A percentile compares a stretch with the other conserved stretches of the same genome.
phyloP scores from a whole-genome alignment of 2,888 invertebrate species.

The Meteorus cinctellus region DNA sequence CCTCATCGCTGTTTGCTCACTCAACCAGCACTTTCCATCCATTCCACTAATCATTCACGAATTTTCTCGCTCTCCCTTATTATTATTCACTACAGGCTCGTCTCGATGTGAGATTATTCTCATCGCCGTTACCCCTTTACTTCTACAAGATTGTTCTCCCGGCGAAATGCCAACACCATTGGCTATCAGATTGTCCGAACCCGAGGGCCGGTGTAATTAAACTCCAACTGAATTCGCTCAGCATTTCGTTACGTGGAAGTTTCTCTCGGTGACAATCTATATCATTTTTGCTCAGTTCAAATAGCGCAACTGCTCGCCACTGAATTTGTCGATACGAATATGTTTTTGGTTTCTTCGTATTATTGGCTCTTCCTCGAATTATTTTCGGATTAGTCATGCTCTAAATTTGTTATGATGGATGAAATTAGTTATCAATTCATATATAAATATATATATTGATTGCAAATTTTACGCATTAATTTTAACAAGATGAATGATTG shows the following conservation, averaged over 20 bases:
- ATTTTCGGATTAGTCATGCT: too few species aligned
- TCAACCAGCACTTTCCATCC: constrained; percentile 19
- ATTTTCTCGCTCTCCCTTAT: constrained; percentile 4
- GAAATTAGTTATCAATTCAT: neutral
- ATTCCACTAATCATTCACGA: constrained; percentile 50
- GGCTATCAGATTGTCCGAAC: constrained; percentile 63
- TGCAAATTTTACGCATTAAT: too few species aligned
- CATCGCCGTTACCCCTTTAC: constrained; percentile 48
- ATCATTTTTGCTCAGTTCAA: neutral
- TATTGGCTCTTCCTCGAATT: too few species aligned
- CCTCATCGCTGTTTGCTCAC: constrained; percentile 1
- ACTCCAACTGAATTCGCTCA: constrained; percentile 64
- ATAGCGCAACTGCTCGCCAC: constrained; percentile 4
- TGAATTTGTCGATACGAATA: constrained; percentile 6
- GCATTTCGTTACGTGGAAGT: constrained; percentile 46
- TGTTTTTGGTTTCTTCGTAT: neutral
- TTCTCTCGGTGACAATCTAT: constrained; percentile 50
- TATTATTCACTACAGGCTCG: neutral
- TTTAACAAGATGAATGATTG: neutral
- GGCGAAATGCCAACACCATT: constrained; percentile 51
- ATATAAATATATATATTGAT: neutral
- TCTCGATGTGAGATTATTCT: constrained; percentile 54
- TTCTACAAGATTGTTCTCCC: constrained; percentile 51
- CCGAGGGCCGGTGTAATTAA: constrained; percentile 63
- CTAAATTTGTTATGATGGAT: neutral